phyloP scores from a whole-genome alignment of 2,888 invertebrate species.

The Buathra laborator region DNA sequence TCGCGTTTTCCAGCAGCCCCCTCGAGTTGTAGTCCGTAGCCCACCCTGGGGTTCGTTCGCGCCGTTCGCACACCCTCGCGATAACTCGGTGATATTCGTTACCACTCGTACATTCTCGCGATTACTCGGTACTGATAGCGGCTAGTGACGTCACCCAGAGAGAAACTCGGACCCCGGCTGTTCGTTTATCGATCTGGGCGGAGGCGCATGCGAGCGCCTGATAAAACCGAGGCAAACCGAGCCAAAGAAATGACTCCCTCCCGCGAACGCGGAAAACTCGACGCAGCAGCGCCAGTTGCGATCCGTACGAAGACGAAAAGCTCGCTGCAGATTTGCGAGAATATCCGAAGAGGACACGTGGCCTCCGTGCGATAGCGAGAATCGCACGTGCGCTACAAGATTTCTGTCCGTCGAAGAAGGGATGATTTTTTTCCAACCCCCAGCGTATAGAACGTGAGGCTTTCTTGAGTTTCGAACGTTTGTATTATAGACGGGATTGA shows the following conservation, averaged over 20 bases:
- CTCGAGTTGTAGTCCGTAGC: slow-evolving; percentile 70
- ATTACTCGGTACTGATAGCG: slow-evolving; percentile 39
- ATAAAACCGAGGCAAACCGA: slow-evolving; percentile 74
- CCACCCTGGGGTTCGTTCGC: slow-evolving; percentile 66
- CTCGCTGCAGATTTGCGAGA: background rate
- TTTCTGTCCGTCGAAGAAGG: background rate
- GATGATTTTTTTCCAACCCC: background rate
- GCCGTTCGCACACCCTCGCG: slow-evolving; percentile 40
- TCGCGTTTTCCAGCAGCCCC: slow-evolving; percentile 65
- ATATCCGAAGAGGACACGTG: slow-evolving; percentile 47
- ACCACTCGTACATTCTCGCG: slow-evolving; percentile 39
- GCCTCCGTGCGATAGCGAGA: slow-evolving; percentile 8
- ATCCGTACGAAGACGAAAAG: slow-evolving; percentile 72
- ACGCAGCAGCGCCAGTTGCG: slow-evolving; percentile 23
- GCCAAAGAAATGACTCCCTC: background rate
- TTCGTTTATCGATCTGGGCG: slow-evolving; percentile 83
- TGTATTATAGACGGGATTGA: background rate
- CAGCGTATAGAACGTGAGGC: background rate
- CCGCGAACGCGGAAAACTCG: background rate
- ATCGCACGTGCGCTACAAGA: slow-evolving; percentile 24
- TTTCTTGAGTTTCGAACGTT: background rate
- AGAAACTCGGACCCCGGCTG: slow-evolving; percentile 70
- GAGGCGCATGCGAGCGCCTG: slow-evolving; percentile 88
- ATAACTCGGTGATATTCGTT: slow-evolving; percentile 31
- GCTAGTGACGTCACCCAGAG: slow-evolving; percentile 68